Conservation (phyloP, 2,888 invertebrate species). For the Metalampra italica region DNA sequence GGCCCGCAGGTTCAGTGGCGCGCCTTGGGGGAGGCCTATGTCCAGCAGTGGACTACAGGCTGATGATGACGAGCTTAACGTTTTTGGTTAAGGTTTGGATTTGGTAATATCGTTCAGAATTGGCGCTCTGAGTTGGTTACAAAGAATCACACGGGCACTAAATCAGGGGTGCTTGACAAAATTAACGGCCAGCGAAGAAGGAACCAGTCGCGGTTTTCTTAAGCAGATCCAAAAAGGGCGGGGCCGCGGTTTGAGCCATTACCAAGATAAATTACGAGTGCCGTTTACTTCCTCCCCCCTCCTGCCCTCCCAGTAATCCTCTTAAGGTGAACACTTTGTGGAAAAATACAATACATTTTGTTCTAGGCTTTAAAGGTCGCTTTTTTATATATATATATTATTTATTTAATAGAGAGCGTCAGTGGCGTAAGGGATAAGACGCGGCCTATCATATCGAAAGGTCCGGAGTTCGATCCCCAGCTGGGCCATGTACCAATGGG, state of each 20-base stretch:
- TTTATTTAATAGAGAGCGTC: no score
- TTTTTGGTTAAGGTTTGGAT: no score
- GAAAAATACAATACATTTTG: constrained; percentile 38
- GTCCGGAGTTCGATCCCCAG: no score
- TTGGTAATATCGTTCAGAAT: no score
- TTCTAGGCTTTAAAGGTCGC: constrained; percentile 5
- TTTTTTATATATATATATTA: neutral
- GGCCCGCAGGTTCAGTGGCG: no score
- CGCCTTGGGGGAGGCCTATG: no score
- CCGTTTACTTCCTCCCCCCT: constrained; percentile 39
- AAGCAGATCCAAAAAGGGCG: constrained; percentile 68
- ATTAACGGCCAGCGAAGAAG: constrained; percentile 51
- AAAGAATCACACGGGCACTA: constrained; percentile 28
- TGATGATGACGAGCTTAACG: no score
- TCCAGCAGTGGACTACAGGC: no score
- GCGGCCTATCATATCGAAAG: no score
- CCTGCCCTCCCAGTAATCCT: constrained; percentile 35
- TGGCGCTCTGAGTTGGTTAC: neutral
- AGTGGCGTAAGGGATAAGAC: no score
- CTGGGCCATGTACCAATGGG: no score
- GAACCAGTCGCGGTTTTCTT: constrained; percentile 45
- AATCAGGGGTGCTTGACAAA: constrained; percentile 54
- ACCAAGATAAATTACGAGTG: constrained; percentile 65
- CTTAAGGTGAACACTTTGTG: constrained; percentile 48
- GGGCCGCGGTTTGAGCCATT: constrained; percentile 52